Conservation (phyloP, 2,888 invertebrate species). For the Ennomos fuscantarius region DNA sequence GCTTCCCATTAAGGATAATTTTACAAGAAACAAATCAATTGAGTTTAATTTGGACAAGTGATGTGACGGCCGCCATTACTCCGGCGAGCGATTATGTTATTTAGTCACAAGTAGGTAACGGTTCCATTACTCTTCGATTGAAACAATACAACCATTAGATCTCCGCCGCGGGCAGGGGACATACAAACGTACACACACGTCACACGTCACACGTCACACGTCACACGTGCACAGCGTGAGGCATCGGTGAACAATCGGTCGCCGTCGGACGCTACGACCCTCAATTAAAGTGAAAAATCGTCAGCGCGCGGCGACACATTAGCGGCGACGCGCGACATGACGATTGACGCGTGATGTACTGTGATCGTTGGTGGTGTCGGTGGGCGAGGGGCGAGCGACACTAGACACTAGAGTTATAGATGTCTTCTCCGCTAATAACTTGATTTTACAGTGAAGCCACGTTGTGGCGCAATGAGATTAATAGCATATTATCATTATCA, state of each 20-base stretch:
- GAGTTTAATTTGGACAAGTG: background rate
- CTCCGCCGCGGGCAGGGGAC: too few relatives aligned
- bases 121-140: background rate
- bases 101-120: background rate
- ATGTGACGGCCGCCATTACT: background rate
- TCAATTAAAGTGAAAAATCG: slow-evolving; percentile 32
- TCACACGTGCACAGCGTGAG: background rate
- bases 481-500: too few relatives aligned
- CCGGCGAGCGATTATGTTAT: background rate
- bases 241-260: slow-evolving; percentile 6
- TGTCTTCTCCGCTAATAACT: too few relatives aligned
- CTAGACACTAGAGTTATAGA: too few relatives aligned
- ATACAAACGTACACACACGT: too few relatives aligned
- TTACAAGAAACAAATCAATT: background rate
- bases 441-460: too few relatives aligned
- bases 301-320: slow-evolving; percentile 20
- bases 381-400: background rate
- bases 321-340: slow-evolving; percentile 16
- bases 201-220: background rate
- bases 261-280: background rate
- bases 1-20: too few relatives aligned
- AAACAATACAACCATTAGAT: slow-evolving; percentile 1
- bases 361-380: slow-evolving; percentile 2
- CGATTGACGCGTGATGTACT: slow-evolving; percentile 12
- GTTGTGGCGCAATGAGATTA: too few relatives aligned